A percentile compares a stretch with the other conserved stretches of the same genome.
Evolutionary conservation across 2,797 vertebrate species (phyloP).

Genomic region (Carapus acus): DNA sequence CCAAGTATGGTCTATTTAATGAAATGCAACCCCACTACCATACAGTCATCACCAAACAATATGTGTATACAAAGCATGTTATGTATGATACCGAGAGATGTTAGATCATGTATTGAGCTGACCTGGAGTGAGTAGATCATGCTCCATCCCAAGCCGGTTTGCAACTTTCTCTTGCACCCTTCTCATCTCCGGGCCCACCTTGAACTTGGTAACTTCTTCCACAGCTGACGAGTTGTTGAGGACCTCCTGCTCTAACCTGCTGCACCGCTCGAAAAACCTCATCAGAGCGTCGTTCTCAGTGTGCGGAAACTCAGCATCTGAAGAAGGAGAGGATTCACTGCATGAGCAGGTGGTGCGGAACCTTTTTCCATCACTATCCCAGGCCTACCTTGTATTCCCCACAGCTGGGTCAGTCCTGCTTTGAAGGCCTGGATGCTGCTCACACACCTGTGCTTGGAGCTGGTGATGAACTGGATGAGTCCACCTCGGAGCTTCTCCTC

Average conservation of each 20-base stretch:
- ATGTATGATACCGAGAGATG: too few species aligned
- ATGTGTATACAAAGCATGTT: too few species aligned
- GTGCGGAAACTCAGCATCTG: conserved; percentile 56
- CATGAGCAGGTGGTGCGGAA: too few species aligned
- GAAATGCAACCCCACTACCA: too few species aligned
- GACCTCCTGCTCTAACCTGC: conserved; percentile 78
- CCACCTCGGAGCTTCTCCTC: conserved; percentile 61
- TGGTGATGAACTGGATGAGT: conserved; percentile 72
- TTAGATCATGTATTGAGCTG: neutral
- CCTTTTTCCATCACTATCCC: neutral
- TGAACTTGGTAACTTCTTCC: conserved; percentile 80
- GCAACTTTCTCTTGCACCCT: conserved; percentile 80
- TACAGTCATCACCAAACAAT: too few species aligned
- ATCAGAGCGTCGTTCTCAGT: conserved; percentile 82
- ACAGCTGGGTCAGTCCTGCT: conserved; percentile 60
- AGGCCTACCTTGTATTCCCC: conserved; percentile 56
- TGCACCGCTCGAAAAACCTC: conserved; percentile 88
- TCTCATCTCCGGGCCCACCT: conserved; percentile 83
- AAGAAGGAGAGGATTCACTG: too few species aligned
- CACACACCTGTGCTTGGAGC: conserved; percentile 87
- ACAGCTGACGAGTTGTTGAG: conserved; percentile 77
- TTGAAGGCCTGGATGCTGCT: conserved; percentile 80
- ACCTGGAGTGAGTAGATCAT: conserved; percentile 75
- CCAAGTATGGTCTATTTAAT: too few species aligned
- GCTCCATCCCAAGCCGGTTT: conserved; percentile 70